Evolutionary conservation across 2,113 vertebrate species (phyloP), one percentile per base, ranked within the genome.

Genomic region (Phoxinus phoxinus): DNA sequence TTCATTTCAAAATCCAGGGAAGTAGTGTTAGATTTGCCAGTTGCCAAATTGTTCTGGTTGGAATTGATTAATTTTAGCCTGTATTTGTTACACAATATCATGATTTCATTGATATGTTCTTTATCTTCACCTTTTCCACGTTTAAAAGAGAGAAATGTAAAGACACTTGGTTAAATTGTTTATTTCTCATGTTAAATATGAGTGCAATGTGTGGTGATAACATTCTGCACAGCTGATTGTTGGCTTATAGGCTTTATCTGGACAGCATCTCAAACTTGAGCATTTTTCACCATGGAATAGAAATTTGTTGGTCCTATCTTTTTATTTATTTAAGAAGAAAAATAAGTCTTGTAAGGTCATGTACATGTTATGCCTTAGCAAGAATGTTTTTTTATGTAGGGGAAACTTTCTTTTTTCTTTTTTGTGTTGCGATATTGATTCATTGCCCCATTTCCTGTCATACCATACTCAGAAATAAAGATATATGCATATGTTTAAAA

Each of bases 41-140:
- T 71, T 83, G 23, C 67, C 67, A 81, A 48, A 48, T 83, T 89
- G 78, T 86, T 91, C 86, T 84, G 88, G 89, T 87, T 86, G 75
- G 85, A 78, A 76, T 87, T 80, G 17, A 72, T 81, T 85, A 15
- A 78, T 86, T 76, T 41, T 89, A 86, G 86, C 87, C 77, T 46
- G 86, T 86, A 82, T 90, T 88, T 90, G 86, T 85, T 91, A 88
- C 87, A 89, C 67, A 78, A 89, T 86, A 86, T 80, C 41, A 87
- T 89, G 21, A 56, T 71, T n/a, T 32, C 63, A 25, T 85, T 92
- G 59, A 81, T 69, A 46, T 85, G 59, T 88, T 61, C 8, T 23
- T 71, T 44, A 71, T 86, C 0, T 65, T 76, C 44, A 71, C 73
- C 41, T 69, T 78, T 67, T 71, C 12, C 25, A 67, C n/a, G 23